Conservation (phyloP, 1,140 invertebrate species). For the Bathynomus jamesi region DNA sequence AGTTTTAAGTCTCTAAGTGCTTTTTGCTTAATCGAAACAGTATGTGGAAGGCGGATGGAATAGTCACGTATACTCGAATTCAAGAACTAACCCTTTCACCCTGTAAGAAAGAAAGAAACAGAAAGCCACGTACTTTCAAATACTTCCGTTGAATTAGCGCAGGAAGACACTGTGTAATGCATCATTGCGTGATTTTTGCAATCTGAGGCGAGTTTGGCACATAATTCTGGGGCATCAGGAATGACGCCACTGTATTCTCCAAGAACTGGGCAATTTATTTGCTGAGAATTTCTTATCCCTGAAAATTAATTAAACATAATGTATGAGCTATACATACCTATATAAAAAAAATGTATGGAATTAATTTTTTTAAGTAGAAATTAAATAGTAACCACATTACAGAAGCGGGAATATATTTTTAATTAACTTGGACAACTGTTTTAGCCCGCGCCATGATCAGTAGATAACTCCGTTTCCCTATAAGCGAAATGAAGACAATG, state of each 20-base stretch:
- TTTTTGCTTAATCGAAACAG: no score
- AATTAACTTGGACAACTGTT: no score
- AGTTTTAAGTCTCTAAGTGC: no score
- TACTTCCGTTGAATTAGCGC: slow-evolving; percentile 51
- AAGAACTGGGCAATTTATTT: slow-evolving; percentile 58
- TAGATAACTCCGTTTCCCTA: no score
- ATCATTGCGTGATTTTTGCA: slow-evolving; percentile 61
- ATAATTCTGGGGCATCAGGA: slow-evolving; percentile 55
- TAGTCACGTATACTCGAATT: no score
- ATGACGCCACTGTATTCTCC: slow-evolving; percentile 61
- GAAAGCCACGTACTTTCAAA: slow-evolving; percentile 59
- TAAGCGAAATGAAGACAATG: no score
- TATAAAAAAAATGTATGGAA: not conserved
- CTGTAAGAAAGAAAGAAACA: no score
- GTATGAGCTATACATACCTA: not conserved
- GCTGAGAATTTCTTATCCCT: slow-evolving; percentile 34
- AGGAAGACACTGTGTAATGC: slow-evolving; percentile 62
- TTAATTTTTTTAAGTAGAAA: slow-evolving; percentile 3
- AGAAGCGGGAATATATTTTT: no score
- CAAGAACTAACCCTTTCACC: no score
- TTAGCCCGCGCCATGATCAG: no score
- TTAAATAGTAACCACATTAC: not conserved
- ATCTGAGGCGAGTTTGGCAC: slow-evolving; percentile 61
- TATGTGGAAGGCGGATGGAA: no score
- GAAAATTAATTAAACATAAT: not conserved